Base-by-base conservation (phyloP, 2,797 vertebrate species). In the Microhierax caerulescens region DNA sequence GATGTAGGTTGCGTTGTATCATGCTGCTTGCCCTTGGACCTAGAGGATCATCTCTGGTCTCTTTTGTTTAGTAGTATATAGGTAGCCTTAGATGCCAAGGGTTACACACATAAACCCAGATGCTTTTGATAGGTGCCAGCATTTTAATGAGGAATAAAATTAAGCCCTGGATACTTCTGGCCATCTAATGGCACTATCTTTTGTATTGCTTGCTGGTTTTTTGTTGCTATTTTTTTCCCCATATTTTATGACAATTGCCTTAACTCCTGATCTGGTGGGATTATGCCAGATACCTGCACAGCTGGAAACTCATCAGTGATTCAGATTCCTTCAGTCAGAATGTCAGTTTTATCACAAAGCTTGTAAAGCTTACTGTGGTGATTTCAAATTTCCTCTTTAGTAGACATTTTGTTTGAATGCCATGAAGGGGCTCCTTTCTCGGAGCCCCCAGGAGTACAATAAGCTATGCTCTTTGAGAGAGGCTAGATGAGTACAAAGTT, bases 351-450 rank as follows among this genome's bases (percentile, higher is more conserved):
- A 56, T 92, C 93, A 88, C 14, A 57, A 45, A 48, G 16, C 56
- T 85, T 61, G 54, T 43, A 50, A 79, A 63, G 93, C 88, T 95
- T 84, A 57, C 90, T 23, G 15, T 81, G 91, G 51, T 81, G 80
- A 86, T 92, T 95, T 73, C 95, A 56, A 18, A 82, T 91, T 85
- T 96, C 94, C 92, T 95, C 90, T 93, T 95, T 81, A 94, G 89
- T 87, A 81, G 95, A 83, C 89, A 70, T 90, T 96, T 96, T 95
- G 93, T 96, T 93, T 96, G 94, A 96, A 92, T 83, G 77, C 85
- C 90, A 54, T 82, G 78, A 79, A 96, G 86, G 75, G 75, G 87
- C 69, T 91, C 32, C 54, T 94, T 94, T 90, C 86, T 36, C 23
- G 9, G 4, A 17, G 43, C 76, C 81, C 90, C 85, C 94, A 37